Evolutionary conservation across 1,140 invertebrate species (phyloP), one percentile per base, ranked within the genome.

Genomic region (Danaus melanippus): DNA sequence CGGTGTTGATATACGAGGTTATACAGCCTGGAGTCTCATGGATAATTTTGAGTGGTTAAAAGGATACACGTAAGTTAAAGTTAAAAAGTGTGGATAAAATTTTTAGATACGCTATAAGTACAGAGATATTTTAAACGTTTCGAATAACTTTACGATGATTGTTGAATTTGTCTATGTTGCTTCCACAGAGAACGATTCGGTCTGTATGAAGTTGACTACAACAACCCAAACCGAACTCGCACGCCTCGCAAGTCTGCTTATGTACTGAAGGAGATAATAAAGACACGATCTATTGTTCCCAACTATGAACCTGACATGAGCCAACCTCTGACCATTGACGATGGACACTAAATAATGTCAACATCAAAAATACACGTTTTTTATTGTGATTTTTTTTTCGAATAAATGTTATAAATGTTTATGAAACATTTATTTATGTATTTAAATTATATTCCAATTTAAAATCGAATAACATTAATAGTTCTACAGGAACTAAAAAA

Each of bases 201-300:
- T 2, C 66, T 95, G 1, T 90, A 92, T 66, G 88, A 90, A 32
- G 92, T 95, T 1, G 89, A 95, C 73, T 94, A 93, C 60, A 84
- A 72, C 7, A 84, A 90, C 61, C 88, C 90, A 0, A 70, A 89
- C 2, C 87, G 90, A 59, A 88, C 87, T 1, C 88, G 93, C 59
- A 91, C 88, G 1, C 89, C 89, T 1, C 94, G 94, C 73, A 86
- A 88, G 42, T 94, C 93, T 10, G 87, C 90, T 0, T 62, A 87
- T 44, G 89, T 90, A 57, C 89, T 88, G 56, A 82, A 84, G 50
- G 62, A 90, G 42, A 77, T 92, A 2, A 77, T 90, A 50, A 79
- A 82, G 58, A 83, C 84, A 1, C 80, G 84, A 41, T 48, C 62
- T 8, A 79, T 88, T 56, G 82, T 87, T 58, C 76, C 66, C 66